phyloP scores from a whole-genome alignment of 2,797 vertebrate genomes.

The Pelobates cultripes region DNA sequence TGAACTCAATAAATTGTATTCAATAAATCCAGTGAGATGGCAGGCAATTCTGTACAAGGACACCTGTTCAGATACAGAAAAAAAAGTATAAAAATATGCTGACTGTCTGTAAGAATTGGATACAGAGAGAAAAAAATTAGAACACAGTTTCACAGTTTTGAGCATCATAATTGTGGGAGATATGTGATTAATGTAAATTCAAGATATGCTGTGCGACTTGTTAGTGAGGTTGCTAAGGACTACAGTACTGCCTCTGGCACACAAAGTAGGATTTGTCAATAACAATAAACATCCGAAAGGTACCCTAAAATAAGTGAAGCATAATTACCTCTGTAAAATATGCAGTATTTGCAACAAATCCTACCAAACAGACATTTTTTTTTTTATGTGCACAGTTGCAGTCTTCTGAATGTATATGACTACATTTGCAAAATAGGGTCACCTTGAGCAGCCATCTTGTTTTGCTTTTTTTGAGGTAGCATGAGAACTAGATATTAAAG shows the following conservation, averaged over 20 bases:
- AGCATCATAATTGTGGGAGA: neutral
- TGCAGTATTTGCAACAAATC: neutral
- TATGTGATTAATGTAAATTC: neutral
- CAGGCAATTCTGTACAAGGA: conserved; percentile 12
- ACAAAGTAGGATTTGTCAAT: neutral
- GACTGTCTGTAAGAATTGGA: neutral
- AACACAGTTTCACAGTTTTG: neutral
- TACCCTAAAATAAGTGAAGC: neutral
- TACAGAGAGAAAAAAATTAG: neutral
- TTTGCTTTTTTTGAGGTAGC: neutral
- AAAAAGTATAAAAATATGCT: neutral
- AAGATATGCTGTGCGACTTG: neutral
- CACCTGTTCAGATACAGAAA: conserved; percentile 17
- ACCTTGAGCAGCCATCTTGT: neutral
- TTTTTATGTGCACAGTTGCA: neutral
- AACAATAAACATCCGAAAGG: neutral
- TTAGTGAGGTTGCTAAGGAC: neutral
- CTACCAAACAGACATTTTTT: neutral
- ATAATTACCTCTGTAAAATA: neutral
- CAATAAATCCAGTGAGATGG: conserved; percentile 42
- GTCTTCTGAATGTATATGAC: conserved; percentile 5
- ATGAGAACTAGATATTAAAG: neutral
- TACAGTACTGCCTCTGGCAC: neutral
- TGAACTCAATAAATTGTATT: conserved; percentile 30
- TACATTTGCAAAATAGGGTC: neutral